phyloP scores from a whole-genome alignment of 2,113 vertebrate genomes.

The Myrmecophaga tridactyla region DNA sequence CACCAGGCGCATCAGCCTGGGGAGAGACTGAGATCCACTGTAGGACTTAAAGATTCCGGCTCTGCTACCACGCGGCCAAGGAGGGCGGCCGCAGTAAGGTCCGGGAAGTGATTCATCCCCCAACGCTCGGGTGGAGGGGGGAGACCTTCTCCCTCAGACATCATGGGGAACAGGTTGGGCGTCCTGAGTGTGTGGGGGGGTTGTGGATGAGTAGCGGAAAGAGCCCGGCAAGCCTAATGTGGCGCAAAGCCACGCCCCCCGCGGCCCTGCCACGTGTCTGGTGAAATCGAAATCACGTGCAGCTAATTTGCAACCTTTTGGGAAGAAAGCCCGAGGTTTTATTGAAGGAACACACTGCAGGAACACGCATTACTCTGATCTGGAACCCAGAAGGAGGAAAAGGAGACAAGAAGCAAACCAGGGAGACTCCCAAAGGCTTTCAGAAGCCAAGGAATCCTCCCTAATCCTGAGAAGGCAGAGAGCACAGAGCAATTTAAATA shows the following conservation, averaged over 20 bases:
- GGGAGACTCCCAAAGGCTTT: neutral
- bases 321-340: neutral
- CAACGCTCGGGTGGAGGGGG: rapidly evolving
- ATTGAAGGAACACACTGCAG: neutral
- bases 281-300: neutral
- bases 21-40: neutral
- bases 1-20: rapidly evolving
- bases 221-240: too few species aligned
- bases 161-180: neutral
- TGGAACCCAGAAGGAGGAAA: neutral
- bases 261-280: rapidly evolving
- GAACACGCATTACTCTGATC: neutral
- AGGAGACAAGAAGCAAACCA: neutral
- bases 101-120: neutral
- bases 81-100: neutral
- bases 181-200: too few species aligned
- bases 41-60: neutral
- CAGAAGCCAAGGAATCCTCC: neutral
- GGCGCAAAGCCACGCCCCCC: neutral
- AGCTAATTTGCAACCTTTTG: neutral
- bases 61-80: neutral
- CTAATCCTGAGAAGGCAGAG: neutral
- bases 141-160: neutral
- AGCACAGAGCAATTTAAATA: too few species aligned
- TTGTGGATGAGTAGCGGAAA: too few species aligned